These are phyloP conservation scores for Coregonus clupeaformis DNA, from an alignment of 2,113 vertebrate genomes.

Conservation along the genomic window DNA sequence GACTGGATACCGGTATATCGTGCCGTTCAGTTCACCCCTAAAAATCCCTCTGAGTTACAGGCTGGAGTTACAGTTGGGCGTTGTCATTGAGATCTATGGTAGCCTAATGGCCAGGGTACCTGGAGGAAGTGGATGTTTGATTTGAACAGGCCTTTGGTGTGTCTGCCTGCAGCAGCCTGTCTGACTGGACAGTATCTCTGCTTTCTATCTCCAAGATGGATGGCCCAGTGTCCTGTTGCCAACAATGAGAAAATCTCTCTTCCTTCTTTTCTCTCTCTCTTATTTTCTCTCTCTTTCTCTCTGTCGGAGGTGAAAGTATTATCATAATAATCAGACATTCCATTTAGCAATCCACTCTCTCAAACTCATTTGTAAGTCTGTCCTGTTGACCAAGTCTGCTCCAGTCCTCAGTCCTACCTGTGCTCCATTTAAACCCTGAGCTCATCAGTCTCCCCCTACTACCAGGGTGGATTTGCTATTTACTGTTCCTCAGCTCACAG, in stretches of 20 bases:
- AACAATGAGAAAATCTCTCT: neutral
- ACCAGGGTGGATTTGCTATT: constrained; percentile 39
- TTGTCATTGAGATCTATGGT: neutral
- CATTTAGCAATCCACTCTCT: no score
- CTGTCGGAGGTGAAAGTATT: neutral
- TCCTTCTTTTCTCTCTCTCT: neutral
- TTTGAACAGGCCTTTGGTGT: constrained; percentile 13
- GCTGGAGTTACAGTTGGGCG: neutral
- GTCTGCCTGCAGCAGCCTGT: neutral
- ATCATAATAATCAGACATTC: no score
- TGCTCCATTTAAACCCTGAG: constrained; percentile 45
- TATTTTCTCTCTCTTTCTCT: no score
- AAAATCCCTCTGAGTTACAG: neutral
- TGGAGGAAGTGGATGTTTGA: constrained; percentile 7
- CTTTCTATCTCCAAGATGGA: constrained; percentile 13
- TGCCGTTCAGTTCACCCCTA: constrained; percentile 2
- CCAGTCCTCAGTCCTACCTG: constrained; percentile 5
- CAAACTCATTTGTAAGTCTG: constrained; percentile 7
- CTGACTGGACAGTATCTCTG: constrained; percentile 3
- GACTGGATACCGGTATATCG: neutral
- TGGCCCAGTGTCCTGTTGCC: neutral
- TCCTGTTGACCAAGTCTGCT: neutral
- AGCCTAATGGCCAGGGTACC: constrained; percentile 4
- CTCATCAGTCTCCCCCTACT: constrained; percentile 37
- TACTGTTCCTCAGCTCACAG: constrained; percentile 67